These are phyloP conservation scores for Cerceris ruficornis DNA, from an alignment of 2,888 invertebrate species.

Conservation along the genomic window DNA sequence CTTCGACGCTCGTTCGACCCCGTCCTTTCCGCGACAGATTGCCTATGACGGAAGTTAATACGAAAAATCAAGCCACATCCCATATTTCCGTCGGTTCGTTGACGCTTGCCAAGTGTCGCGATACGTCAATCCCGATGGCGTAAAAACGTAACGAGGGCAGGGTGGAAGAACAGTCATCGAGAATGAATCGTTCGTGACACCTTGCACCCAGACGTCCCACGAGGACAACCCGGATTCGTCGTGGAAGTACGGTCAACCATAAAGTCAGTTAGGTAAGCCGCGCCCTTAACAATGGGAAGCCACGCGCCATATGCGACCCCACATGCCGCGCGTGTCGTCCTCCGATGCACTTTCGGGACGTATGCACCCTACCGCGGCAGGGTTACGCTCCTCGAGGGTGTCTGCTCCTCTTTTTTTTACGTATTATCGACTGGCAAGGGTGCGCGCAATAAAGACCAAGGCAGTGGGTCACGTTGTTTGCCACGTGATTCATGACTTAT, in stretches of 20 bases:
- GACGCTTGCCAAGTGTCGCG: background rate
- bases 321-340: conserved; percentile 70
- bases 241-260: conserved; percentile 68
- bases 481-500: conserved; percentile 62
- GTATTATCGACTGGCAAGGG: conserved; percentile 54
- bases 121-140: background rate
- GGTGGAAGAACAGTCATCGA: conserved; percentile 31
- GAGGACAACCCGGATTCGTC: conserved; percentile 52
- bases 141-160: conserved; percentile 44
- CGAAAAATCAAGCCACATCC: background rate
- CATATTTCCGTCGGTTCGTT: background rate
- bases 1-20: background rate
- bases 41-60: background rate
- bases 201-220: conserved; percentile 71
- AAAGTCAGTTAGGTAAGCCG: conserved; percentile 77
- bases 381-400: conserved; percentile 48
- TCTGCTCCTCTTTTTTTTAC: conserved; percentile 34
- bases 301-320: conserved; percentile 78
- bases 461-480: conserved; percentile 42
- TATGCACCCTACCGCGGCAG: conserved; percentile 35
- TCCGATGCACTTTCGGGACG: conserved; percentile 40
- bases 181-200: conserved; percentile 68
- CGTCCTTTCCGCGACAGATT: background rate
- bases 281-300: conserved; percentile 76
- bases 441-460: conserved; percentile 55